A percentile compares a stretch with the other conserved stretches of the same genome.
phyloP scores from a whole-genome alignment of 2,888 invertebrate genomes.

The Diogma glabrata region DNA sequence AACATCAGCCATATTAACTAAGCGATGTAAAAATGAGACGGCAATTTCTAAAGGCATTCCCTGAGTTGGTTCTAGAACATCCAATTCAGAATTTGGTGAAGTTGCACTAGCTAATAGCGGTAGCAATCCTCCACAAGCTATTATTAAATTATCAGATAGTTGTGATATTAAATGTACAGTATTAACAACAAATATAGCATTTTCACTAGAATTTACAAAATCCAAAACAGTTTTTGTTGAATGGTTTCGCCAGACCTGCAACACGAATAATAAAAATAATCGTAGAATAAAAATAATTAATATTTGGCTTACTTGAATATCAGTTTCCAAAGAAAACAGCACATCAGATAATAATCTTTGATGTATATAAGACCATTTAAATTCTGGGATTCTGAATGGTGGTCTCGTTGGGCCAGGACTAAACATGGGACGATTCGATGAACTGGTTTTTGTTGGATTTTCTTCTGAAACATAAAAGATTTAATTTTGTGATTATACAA shows the following conservation, averaged over 20 bases:
- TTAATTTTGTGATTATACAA: slow-evolving; percentile 1
- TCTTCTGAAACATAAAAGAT: slow-evolving; percentile 18
- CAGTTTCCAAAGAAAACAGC: slow-evolving; percentile 91
- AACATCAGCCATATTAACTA: slow-evolving; percentile 98
- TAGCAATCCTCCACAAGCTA: slow-evolving; percentile 93
- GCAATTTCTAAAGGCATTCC: slow-evolving; percentile 98
- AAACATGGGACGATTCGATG: slow-evolving; percentile 72
- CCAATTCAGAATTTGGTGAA: slow-evolving; percentile 95
- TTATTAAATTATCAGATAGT: slow-evolving; percentile 95
- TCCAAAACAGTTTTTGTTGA: slow-evolving; percentile 94
- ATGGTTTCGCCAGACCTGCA: slow-evolving; percentile 67
- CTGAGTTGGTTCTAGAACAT: slow-evolving; percentile 96
- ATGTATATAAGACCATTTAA: slow-evolving; percentile 99
- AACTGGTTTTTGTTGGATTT: slow-evolving; percentile 40
- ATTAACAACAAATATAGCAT: slow-evolving; percentile 98
- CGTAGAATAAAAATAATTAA: slow-evolving; percentile 1
- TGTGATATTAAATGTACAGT: slow-evolving; percentile 99
- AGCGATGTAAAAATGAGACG: slow-evolving; percentile 92
- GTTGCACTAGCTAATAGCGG: slow-evolving; percentile 96
- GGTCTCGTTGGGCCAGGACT: slow-evolving; percentile 87
- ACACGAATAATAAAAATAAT: slow-evolving; percentile 11
- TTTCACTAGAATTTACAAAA: slow-evolving; percentile 96
- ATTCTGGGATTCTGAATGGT: slow-evolving; percentile 98
- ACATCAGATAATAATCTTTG: slow-evolving; percentile 92
- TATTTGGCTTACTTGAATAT: slow-evolving; percentile 63